Base-by-base conservation (phyloP, 2,888 invertebrate species). In the Drosophila putrida region DNA sequence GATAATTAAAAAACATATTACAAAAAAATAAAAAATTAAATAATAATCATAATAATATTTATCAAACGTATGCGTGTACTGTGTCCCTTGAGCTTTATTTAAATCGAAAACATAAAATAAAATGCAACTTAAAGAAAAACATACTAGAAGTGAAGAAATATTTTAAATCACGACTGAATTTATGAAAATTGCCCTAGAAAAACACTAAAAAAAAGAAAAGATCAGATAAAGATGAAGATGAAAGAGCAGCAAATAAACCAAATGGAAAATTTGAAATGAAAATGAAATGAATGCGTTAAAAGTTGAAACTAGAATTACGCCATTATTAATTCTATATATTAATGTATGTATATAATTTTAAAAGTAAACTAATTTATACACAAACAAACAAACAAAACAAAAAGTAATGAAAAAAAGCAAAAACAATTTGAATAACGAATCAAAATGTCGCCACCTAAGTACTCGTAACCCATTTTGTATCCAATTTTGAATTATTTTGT, bases 81-180 rank as follows among this genome's bases (percentile, higher is more conserved):
- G 51, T 38, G 36, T 51, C 85, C 70, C 67, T 75, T 83, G 87
- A 84, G 89, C 87, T 84, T 88, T 87, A 88, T 83, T 80, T 78
- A 71, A 71, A 59, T 33, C 35, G 53, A 38, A 50, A 15, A 20
- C 31, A n/a, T 38, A 10, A 66, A 51, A 38, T 28, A 53, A 58
- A 63, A 61, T 54, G 50, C 35, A 66, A 49, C 38, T 35, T 28
- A 46, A 43, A 61, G 13, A 33, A 51, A 47, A 10, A 13, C 15
- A 47, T 69, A 75, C 47, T 11, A 33, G 51, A 70, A 57, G 61
- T 63, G 43, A 50, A 46, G 66, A 71, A 70, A 71, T 61, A 66
- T 83, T 80, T 80, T 77, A 62, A 81, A 89, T 85, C 88, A 89
- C 89, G 84, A 85, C 84, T 85, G 84, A 85, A 85, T 87, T 85